Conservation (phyloP, 2,888 invertebrate species). For the Sinopyrophorus schimmeli region DNA sequence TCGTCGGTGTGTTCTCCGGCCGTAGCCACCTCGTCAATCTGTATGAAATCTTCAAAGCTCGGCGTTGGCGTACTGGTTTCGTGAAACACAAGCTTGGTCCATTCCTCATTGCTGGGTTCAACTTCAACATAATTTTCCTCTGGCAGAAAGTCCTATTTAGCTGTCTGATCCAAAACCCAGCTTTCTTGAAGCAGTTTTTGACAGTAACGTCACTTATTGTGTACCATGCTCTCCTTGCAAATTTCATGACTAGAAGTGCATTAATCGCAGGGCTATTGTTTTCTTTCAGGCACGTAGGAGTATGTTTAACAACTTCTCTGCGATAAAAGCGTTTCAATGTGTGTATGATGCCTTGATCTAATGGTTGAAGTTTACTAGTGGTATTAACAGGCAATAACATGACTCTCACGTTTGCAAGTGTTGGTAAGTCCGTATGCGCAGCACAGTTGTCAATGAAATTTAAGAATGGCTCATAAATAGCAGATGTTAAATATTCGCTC, state of each 20-base stretch:
- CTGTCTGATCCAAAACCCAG: slow-evolving; percentile 27
- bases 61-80: slow-evolving; percentile 21
- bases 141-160: slow-evolving; percentile 7
- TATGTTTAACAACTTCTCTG: too few species aligned
- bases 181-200: slow-evolving; percentile 37
- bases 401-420: too few species aligned
- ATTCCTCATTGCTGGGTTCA: slow-evolving; percentile 29
- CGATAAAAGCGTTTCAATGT: slow-evolving; percentile 14
- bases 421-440: too few species aligned
- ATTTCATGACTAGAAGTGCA: slow-evolving; percentile 30
- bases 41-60: slow-evolving; percentile 19
- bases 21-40: slow-evolving; percentile 30
- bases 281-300: too few species aligned
- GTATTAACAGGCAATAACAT: too few species aligned
- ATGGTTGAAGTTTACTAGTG: too few species aligned
- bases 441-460: not conserved
- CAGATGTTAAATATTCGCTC: too few species aligned
- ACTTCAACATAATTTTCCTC: slow-evolving; percentile 18
- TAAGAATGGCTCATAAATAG: too few species aligned
- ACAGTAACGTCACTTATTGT: slow-evolving; percentile 30
- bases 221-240: slow-evolving; percentile 34
- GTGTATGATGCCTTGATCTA: too few species aligned
- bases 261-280: too few species aligned
- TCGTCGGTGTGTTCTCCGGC: slow-evolving; percentile 26
- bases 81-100: slow-evolving; percentile 28